Evolutionary conservation across 1,140 invertebrate species (phyloP).

Genomic region (Microplitis demolitor): DNA sequence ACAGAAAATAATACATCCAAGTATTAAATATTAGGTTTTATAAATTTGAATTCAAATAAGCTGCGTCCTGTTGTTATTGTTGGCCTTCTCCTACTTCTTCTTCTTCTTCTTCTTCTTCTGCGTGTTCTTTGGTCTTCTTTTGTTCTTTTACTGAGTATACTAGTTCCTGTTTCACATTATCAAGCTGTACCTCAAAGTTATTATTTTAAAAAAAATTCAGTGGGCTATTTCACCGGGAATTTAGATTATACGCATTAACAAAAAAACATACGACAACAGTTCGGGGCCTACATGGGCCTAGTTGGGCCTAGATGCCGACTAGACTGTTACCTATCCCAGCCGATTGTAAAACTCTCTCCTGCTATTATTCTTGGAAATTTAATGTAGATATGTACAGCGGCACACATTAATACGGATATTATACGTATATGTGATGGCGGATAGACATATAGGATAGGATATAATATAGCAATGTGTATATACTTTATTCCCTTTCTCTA

Average conservation of each 20-base stretch:
- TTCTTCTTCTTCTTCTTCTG: not conserved
- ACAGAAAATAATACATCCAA: not conserved
- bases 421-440: not conserved
- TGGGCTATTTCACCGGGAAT: not conserved
- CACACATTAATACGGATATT: not conserved
- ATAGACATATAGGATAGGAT: not conserved
- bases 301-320: not conserved
- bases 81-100: not conserved
- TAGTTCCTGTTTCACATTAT: not conserved
- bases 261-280: not conserved
- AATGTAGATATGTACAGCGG: conserved; percentile 1
- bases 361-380: conserved; percentile 28
- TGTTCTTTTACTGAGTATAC: not conserved
- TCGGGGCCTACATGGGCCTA: not conserved
- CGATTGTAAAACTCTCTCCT: conserved; percentile 20
- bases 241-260: conserved; percentile 23
- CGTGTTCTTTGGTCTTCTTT: not conserved
- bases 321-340: not conserved
- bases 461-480: too few species aligned
- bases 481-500: not conserved
- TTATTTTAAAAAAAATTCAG: not conserved
- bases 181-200: not conserved
- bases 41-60: conserved; percentile 27
- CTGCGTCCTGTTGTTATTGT: not conserved
- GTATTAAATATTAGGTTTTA: not conserved